Percentiles rank a stretch among this genome's conserved stretches.
phyloP scores from a whole-genome alignment of 1,140 invertebrate species.

The Alviniconcha marisindica region DNA sequence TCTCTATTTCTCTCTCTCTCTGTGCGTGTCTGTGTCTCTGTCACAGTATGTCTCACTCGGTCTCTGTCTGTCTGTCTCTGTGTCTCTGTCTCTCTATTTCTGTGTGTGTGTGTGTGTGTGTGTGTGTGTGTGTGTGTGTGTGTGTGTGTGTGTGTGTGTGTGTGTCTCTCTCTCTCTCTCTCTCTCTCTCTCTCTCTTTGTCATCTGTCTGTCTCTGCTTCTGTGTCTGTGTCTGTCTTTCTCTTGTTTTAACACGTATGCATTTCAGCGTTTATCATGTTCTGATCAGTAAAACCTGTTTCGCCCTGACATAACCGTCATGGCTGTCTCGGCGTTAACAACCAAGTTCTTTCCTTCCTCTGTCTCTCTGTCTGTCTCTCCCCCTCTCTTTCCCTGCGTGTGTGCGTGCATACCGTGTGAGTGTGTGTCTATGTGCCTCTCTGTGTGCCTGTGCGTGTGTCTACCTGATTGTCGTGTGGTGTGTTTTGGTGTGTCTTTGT shows the following conservation, averaged over 20 bases:
- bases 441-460: not conserved
- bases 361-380: not conserved
- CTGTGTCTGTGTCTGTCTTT: not conserved
- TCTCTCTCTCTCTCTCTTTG: not conserved
- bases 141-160: not conserved
- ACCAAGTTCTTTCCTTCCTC: too few relatives aligned
- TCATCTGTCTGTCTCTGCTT: not conserved
- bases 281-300: too few relatives aligned
- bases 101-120: not conserved
- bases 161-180: constrained; percentile 10
- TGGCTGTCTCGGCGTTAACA: too few relatives aligned
- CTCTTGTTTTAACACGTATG: not conserved
- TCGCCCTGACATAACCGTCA: too few relatives aligned
- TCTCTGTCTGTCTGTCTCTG: not conserved
- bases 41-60: not conserved
- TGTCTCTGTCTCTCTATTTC: not conserved
- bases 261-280: too few relatives aligned
- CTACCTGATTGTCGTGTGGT: not conserved
- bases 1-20: not conserved
- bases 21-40: not conserved
- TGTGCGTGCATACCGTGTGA: not conserved
- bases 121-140: not conserved
- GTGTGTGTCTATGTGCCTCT: not conserved
- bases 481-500: too few relatives aligned
- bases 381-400: not conserved